Evolutionary conservation across 1,140 invertebrate genomes (phyloP).

Genomic region (Pseudachorutes palmiensis): DNA sequence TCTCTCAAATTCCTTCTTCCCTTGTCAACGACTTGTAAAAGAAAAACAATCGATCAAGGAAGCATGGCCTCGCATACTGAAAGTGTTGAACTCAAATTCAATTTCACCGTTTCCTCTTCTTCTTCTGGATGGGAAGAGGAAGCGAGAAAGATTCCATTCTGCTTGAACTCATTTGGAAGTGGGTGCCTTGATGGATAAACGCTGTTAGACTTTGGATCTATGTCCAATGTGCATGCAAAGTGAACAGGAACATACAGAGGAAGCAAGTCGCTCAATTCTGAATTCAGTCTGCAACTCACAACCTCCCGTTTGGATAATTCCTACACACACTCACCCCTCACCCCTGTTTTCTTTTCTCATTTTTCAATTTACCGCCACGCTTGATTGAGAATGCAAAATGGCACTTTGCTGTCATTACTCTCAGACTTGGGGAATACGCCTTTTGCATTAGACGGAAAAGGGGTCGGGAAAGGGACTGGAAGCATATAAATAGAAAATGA

Average conservation of each 20-base stretch:
- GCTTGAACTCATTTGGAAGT: not conserved
- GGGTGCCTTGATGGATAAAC: too few relatives aligned
- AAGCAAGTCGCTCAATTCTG: not conserved
- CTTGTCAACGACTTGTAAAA: not conserved
- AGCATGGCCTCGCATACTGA: not conserved
- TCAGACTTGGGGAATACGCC: too few relatives aligned
- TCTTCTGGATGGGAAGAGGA: too few relatives aligned
- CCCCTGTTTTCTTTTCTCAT: not conserved
- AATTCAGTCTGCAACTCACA: not conserved
- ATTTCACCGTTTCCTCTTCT: not conserved
- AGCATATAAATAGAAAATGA: too few relatives aligned
- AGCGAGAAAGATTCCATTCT: not conserved
- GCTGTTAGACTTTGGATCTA: too few relatives aligned
- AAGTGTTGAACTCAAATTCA: not conserved
- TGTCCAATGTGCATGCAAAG: too few relatives aligned
- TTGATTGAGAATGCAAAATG: too few relatives aligned
- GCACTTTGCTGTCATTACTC: too few relatives aligned
- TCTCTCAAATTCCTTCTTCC: not conserved
- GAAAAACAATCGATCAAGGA: not conserved
- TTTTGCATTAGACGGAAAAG: too few relatives aligned
- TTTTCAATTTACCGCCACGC: not conserved
- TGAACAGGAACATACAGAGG: too few relatives aligned
- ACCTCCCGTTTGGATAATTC: not conserved
- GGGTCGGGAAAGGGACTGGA: too few relatives aligned
- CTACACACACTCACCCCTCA: not conserved